Percentiles rank a stretch among this genome's conserved stretches.
phyloP scores from a whole-genome alignment of 2,113 vertebrate species.

The Otolemur garnettii region DNA sequence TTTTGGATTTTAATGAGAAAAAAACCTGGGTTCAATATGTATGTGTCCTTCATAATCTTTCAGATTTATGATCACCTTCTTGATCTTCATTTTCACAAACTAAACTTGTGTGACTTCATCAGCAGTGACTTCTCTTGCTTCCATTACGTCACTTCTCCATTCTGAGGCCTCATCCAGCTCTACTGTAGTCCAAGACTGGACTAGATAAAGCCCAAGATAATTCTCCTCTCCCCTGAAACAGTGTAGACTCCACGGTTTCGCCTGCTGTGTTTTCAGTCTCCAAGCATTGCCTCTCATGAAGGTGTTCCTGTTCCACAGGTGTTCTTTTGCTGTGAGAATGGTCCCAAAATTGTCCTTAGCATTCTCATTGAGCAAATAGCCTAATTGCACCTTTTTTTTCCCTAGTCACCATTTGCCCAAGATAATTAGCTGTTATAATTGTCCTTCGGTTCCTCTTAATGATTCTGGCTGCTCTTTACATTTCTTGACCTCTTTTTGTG shows the following conservation, averaged over 20 bases:
- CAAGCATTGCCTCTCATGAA: not conserved
- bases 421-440: conserved; percentile 68
- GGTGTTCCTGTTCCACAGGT: not conserved
- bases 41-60: not conserved
- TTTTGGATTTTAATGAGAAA: conserved; percentile 31
- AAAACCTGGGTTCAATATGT: not conserved
- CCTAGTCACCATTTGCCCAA: not conserved
- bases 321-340: not conserved
- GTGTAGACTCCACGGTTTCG: not conserved
- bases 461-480: conserved; percentile 56
- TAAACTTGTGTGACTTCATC: not conserved
- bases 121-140: not conserved
- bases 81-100: conserved; percentile 18
- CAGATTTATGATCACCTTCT: not conserved
- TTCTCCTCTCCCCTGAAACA: not conserved
- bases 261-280: not conserved
- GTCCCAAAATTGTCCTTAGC: not conserved
- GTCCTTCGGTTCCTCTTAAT: conserved; percentile 62
- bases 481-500: conserved; percentile 70
- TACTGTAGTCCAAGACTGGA: not conserved
- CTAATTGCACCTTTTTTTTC: not conserved
- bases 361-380: conserved; percentile 7
- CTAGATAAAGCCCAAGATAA: not conserved
- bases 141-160: not conserved
- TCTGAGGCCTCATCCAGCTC: not conserved